Evolutionary conservation across 35 echinoderm and acorn worm genomes (phyloP), one percentile per base, ranked within the genome.

Genomic region (Diadema setosum): DNA sequence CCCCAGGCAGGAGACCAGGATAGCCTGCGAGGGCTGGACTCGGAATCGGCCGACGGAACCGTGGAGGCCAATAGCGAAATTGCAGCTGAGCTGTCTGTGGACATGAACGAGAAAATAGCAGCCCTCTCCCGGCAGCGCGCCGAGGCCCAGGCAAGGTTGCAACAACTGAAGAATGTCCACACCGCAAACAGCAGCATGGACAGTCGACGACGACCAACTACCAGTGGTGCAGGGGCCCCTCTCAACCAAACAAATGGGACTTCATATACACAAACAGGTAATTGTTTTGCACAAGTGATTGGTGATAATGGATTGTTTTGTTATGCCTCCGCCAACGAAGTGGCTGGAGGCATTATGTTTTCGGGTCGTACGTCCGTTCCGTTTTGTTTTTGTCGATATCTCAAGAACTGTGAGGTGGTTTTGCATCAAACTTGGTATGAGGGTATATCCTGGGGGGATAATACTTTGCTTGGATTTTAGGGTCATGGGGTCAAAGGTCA

Each of bases 81-180:
- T 9, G 18, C 27, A 43, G 73, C 24, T 21, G 37, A 39, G 6
- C 24, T 18, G 0, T 78, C 73, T 44, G 33, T 78, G 29, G 73
- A 78, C 25, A 16, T 78, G 73, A 78, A 44, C 44, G 73, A 78
- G 40, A 78, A 78, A 41, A 78, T 78, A 42, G 73, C 73, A n/a
- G 24, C 35, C 5, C 21, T 78, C 35, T 78, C 73, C 1, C 39
- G 73, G 37, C 73, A 78, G 73, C 14, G 40, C 27, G 73, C 37
- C 3, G 73, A 78, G 17, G 73, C 73, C 25, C 73, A 78, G 73
- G 73, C 36, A 34, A 78, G 73, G 37, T 41, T 78, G 36, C 35
- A 78, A 20, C 33, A 44, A 4, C 37, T 78, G 27, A 78, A 78
- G 21, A n/a, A 44, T 78, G 17, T 78, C 27, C 37, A 67, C 4